Conservation (phyloP, 2,888 invertebrate genomes). For the Leptopilina myrica region DNA sequence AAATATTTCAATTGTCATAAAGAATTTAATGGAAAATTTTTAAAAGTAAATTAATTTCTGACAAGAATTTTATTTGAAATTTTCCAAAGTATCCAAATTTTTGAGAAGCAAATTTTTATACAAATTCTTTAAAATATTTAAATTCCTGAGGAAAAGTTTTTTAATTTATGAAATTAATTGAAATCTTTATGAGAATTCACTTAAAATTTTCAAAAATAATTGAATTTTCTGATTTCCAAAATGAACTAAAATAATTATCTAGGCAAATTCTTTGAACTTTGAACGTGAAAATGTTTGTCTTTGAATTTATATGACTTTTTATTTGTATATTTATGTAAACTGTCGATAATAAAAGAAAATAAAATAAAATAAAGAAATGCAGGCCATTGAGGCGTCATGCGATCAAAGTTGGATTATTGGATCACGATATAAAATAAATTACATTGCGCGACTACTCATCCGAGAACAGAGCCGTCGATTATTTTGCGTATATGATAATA, state of each 20-base stretch:
- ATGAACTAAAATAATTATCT: background rate
- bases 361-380: slow-evolving; percentile 45
- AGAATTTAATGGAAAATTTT: too few relatives aligned
- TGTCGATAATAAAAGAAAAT: slow-evolving; percentile 2
- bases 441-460: slow-evolving; percentile 30
- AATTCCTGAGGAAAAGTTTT: too few relatives aligned
- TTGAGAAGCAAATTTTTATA: too few relatives aligned
- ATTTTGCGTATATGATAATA: slow-evolving; percentile 33
- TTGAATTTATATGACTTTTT: background rate
- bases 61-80: too few relatives aligned
- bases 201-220: too few relatives aligned
- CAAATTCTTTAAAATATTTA: too few relatives aligned
- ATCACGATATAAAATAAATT: slow-evolving; percentile 22
- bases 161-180: too few relatives aligned
- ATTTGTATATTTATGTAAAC: slow-evolving; percentile 16
- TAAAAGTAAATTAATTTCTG: too few relatives aligned
- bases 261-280: slow-evolving; percentile 42
- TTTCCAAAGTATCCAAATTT: too few relatives aligned
- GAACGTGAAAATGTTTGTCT: slow-evolving; percentile 35
- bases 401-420: slow-evolving; percentile 38
- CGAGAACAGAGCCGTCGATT: slow-evolving; percentile 29
- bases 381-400: slow-evolving; percentile 51
- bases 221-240: too few relatives aligned
- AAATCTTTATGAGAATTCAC: too few relatives aligned
- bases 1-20: too few relatives aligned